Evolutionary conservation across 2,888 invertebrate genomes (phyloP).

Genomic region (Notocelia uddmanniana): DNA sequence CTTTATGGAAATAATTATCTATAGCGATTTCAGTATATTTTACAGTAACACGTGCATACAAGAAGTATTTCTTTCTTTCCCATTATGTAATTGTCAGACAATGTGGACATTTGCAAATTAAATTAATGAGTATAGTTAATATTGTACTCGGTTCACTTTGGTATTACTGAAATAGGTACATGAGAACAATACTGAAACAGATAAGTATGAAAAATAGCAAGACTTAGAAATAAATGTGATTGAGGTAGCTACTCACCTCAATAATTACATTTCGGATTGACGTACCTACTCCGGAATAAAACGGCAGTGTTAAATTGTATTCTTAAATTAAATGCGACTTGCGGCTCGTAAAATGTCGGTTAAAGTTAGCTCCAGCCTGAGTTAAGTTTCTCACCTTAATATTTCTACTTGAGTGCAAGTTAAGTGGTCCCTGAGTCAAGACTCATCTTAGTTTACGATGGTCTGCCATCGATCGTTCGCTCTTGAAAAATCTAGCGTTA

Average conservation of each 20-base stretch:
- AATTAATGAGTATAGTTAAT: too few relatives aligned
- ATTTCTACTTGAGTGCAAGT: constrained; percentile 54
- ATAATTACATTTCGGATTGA: not conserved
- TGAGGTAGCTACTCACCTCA: not conserved
- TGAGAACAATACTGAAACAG: too few relatives aligned
- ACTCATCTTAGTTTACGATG: constrained; percentile 34
- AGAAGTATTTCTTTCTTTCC: too few relatives aligned
- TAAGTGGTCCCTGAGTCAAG: constrained; percentile 47
- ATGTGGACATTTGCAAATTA: too few relatives aligned
- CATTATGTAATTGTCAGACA: too few relatives aligned
- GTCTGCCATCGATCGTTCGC: constrained; percentile 3
- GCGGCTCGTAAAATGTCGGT: constrained; percentile 55
- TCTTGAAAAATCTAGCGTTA: not conserved
- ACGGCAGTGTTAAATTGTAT: constrained; percentile 36
- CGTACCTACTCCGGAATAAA: not conserved
- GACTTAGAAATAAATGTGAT: not conserved
- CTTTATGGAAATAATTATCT: too few relatives aligned
- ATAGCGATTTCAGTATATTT: too few relatives aligned
- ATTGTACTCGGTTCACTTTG: too few relatives aligned
- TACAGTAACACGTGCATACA: too few relatives aligned
- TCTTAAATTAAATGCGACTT: constrained; percentile 40
- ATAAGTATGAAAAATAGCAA: too few relatives aligned
- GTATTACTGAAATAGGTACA: too few relatives aligned
- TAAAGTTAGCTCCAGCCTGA: constrained; percentile 56
- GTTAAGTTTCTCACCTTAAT: constrained; percentile 59